Conservation (phyloP, 2,113 vertebrate genomes). For the Sylvia atricapilla region DNA sequence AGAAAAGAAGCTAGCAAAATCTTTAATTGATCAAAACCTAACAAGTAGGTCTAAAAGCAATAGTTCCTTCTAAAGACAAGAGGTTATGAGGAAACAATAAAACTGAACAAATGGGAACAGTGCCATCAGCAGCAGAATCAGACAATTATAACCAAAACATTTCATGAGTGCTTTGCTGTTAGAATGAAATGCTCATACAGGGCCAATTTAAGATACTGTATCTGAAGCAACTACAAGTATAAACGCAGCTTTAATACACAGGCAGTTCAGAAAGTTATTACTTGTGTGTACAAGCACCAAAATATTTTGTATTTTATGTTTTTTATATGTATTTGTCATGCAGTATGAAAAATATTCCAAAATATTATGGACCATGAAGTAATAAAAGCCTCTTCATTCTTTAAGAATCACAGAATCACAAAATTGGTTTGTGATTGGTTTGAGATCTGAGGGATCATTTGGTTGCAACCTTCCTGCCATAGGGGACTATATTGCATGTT, state of each 20-base stretch:
- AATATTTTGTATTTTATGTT: too few relatives aligned
- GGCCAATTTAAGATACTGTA: not conserved
- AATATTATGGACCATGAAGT: not conserved
- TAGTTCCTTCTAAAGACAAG: not conserved
- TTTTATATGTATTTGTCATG: not conserved
- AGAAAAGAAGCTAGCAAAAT: not conserved
- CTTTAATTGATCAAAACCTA: not conserved
- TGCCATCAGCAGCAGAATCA: not conserved
- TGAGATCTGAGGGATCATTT: not conserved
- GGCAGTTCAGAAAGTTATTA: not conserved
- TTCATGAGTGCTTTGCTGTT: not conserved
- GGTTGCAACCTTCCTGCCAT: not conserved
- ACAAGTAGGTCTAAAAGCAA: not conserved
- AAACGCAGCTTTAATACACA: not conserved
- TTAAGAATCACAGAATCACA: not conserved
- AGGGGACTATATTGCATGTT: not conserved
- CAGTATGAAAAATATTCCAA: not conserved
- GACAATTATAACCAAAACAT: not conserved
- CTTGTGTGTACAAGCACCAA: rapidly evolving
- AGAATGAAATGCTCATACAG: not conserved
- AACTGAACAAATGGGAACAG: not conserved
- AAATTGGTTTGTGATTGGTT: not conserved
- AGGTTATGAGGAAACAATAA: not conserved
- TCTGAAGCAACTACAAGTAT: not conserved
- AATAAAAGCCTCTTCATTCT: not conserved